Evolutionary conservation across 1,140 invertebrate species (phyloP), one percentile per base, ranked within the genome.

Genomic region (Drosophila triauraria): DNA sequence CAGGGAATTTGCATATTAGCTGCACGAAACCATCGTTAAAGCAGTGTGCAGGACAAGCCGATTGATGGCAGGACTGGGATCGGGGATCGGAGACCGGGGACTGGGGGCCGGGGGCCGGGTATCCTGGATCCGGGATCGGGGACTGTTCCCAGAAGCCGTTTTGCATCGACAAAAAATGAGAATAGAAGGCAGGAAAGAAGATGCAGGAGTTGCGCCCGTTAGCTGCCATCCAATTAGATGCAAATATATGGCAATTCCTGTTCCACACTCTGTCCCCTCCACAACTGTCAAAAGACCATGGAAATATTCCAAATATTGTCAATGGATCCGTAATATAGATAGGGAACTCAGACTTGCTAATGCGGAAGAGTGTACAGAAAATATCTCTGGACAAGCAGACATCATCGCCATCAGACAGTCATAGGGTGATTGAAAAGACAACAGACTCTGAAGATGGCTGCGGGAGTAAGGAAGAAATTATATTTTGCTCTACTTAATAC

Each of bases 1-100:
- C 61, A 78, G 84, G 84, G 81, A 78, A 88, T 88, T 88, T 88
- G 84, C 84, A 90, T 88, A 88, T 90, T 88, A 81, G 84, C 84
- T 81, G 78, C 82, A 82, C 78, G 77, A 80, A 77, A 56, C 67
- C 65, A 46, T 71, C 84, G 67, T 79, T 78, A 77, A 83, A 80
- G 80, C 80, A 51, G 35, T 72, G 51, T 62, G 69, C 67, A 80
- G 60, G 48, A 79, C 62, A 70, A 27, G 40, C 78, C 80, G 62
- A 87, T 80, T 77, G 80, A 88, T 78, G 80, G 72, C 4, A 20
- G 38, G 48, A 48, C 43, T 59, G 30, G 20, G 68, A 27, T 30
- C 43, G 43, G 47, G 46, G 30, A 56, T 15, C 23, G 3, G 6
- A 15, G 3, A 46, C 43, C 44, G 44, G 43, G 54, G 32, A 35